Evolutionary conservation across 2,113 vertebrate genomes (phyloP).

Genomic region (Sylvicapra grimmia): DNA sequence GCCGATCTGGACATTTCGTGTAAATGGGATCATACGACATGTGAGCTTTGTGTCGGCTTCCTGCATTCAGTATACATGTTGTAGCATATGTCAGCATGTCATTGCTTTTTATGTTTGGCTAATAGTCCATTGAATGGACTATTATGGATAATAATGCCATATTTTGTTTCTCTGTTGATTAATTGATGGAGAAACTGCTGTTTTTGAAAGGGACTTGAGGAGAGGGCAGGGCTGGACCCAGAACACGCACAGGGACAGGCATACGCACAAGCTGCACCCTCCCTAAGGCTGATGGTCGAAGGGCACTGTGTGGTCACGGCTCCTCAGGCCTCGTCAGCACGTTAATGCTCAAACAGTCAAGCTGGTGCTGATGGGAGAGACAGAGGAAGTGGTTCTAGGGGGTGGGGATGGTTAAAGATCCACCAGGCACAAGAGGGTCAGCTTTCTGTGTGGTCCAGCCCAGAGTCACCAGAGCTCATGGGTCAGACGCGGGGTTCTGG

Average conservation of each 20-base stretch:
- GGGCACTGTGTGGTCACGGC: not conserved
- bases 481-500: slow-evolving; percentile 25
- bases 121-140: not conserved
- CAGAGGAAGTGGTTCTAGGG: not conserved
- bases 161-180: not conserved
- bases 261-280: not conserved
- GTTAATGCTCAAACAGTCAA: not conserved
- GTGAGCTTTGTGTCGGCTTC: not conserved
- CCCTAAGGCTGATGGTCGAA: not conserved
- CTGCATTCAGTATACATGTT: not conserved
- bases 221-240: not conserved
- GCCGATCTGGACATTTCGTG: not conserved
- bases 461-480: not conserved
- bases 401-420: not conserved
- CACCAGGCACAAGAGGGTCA: not conserved
- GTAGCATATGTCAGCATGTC: not conserved
- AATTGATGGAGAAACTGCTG: not conserved
- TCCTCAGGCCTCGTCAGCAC: not conserved
- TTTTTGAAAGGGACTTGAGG: not conserved
- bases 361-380: not conserved
- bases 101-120: not conserved
- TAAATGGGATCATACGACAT: not conserved
- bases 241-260: not conserved
- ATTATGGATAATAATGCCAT: too few species aligned
- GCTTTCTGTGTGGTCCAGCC: not conserved